These are phyloP conservation scores for Rhea pennata DNA, from an alignment of 2,113 vertebrate genomes.

Conservation along the genomic window DNA sequence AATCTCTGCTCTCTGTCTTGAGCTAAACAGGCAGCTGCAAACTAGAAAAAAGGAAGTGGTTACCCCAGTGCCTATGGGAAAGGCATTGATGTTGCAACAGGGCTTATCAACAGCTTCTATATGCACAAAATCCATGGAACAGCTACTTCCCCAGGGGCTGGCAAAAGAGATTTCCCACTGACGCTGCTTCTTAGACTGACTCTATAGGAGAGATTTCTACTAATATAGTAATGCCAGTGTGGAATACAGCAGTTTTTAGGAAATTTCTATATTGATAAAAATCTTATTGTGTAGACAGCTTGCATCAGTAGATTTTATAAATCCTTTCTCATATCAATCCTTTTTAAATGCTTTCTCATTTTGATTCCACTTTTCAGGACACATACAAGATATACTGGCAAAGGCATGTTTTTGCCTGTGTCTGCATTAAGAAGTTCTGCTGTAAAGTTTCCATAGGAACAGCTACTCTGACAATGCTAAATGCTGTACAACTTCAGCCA, in stretches of 20 bases:
- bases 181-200: slow-evolving; percentile 40
- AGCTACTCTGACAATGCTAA: background rate
- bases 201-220: slow-evolving; percentile 4
- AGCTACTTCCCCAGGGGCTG: background rate
- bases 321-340: background rate
- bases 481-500: background rate
- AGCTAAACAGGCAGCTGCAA: slow-evolving; percentile 72
- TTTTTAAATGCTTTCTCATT: background rate
- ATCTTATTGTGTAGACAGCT: background rate
- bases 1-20: slow-evolving; percentile 62
- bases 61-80: slow-evolving; percentile 64
- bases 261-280: background rate
- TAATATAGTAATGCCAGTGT: background rate
- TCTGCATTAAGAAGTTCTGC: background rate
- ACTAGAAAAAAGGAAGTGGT: slow-evolving; percentile 72
- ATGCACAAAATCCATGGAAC: slow-evolving; percentile 52
- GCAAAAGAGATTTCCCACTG: slow-evolving; percentile 41
- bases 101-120: slow-evolving; percentile 70
- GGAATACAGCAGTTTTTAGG: background rate
- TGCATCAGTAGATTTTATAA: background rate
- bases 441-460: background rate
- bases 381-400: rapidly evolving
- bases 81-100: slow-evolving; percentile 68
- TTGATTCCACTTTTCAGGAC: background rate
- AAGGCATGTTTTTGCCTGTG: background rate